These are phyloP conservation scores for Ptychodera flava DNA, from an alignment of 35 echinoderm and acorn worm species.

Conservation along the genomic window DNA sequence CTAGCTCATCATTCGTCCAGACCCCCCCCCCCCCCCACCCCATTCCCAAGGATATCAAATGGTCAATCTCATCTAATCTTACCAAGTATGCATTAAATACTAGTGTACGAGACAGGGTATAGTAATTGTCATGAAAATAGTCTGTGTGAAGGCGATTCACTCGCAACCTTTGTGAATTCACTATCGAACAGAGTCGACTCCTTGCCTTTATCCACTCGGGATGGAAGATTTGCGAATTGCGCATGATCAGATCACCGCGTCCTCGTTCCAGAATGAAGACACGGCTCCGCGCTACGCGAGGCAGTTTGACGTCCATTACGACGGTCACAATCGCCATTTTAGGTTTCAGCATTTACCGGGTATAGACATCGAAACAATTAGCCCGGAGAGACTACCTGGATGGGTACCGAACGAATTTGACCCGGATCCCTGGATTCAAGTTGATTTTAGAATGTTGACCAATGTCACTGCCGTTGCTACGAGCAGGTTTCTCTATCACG, in stretches of 20 bases:
- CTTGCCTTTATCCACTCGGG: background rate
- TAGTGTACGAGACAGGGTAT: no score
- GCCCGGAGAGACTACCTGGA: background rate
- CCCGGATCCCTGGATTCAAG: background rate
- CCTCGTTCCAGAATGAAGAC: background rate
- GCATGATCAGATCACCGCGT: background rate
- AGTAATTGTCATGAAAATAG: no score
- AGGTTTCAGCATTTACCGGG: background rate
- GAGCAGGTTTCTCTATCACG: background rate
- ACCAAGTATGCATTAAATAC: no score
- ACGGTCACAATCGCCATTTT: background rate
- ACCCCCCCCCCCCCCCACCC: no score
- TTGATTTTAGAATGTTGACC: background rate
- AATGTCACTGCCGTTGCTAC: background rate
- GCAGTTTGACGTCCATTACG: background rate
- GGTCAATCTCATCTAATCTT: no score
- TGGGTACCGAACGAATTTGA: background rate
- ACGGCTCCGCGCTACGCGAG: background rate
- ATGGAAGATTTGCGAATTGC: background rate
- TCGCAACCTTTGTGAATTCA: no score
- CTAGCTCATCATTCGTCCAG: no score
- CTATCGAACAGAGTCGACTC: background rate
- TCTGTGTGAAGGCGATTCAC: no score
- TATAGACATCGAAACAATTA: background rate
- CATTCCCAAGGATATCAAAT: no score